phyloP scores from a whole-genome alignment of 2,113 vertebrate species.

The Paradisaea rubra region DNA sequence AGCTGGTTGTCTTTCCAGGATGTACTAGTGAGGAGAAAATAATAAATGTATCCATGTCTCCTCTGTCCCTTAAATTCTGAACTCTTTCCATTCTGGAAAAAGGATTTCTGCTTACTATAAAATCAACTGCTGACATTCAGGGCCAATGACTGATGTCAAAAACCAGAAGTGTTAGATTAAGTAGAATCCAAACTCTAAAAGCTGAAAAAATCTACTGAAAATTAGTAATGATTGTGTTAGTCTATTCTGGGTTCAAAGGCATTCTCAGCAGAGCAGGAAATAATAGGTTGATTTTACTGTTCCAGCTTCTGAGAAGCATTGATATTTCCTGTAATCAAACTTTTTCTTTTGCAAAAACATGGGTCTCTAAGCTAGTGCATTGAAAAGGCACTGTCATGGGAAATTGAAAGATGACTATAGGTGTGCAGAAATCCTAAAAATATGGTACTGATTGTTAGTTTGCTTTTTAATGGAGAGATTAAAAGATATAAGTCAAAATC shows the following conservation, averaged over 20 bases:
- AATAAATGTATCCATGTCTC: neutral
- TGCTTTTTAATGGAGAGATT: neutral
- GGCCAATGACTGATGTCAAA: neutral
- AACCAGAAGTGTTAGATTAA: neutral
- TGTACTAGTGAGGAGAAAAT: neutral
- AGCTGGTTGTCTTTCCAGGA: neutral
- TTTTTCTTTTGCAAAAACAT: neutral
- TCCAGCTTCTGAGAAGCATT: neutral
- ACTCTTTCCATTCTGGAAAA: neutral
- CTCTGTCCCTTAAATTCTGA: neutral
- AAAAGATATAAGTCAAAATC: neutral
- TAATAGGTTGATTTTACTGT: neutral
- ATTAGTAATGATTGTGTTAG: neutral
- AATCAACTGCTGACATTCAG: neutral
- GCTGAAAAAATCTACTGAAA: neutral
- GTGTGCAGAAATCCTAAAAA: neutral
- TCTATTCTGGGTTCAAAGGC: neutral
- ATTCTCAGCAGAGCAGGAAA: neutral
- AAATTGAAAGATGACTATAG: neutral
- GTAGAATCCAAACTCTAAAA: neutral
- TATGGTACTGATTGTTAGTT: neutral
- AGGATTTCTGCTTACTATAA: neutral
- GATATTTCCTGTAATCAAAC: neutral
- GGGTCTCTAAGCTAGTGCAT: neutral
- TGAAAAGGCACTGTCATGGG: neutral